These are phyloP conservation scores for Epicauta chinensis DNA, from an alignment of 1,140 invertebrate genomes.

Conservation along the genomic window DNA sequence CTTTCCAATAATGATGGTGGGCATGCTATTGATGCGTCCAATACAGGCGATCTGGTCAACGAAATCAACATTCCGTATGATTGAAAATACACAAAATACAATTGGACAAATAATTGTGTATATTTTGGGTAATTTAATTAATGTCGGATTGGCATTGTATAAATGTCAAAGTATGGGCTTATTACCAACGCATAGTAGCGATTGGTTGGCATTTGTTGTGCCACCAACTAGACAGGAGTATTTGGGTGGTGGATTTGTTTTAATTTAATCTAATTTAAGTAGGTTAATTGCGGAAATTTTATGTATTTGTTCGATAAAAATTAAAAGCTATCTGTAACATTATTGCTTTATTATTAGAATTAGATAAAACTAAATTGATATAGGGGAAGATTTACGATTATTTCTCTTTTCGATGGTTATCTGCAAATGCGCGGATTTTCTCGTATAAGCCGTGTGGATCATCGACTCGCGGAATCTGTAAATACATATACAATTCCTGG, in stretches of 20 bases:
- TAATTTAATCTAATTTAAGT: conserved; percentile 46
- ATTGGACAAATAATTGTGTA: conserved; percentile 91
- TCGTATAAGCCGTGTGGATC: conserved; percentile 65
- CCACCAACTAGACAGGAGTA: conserved; percentile 82
- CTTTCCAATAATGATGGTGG: conserved; percentile 99
- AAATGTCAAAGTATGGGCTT: conserved; percentile 99
- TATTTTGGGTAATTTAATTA: conserved; percentile 90
- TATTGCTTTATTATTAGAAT: conserved; percentile 3
- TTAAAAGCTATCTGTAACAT: background rate
- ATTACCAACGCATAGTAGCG: conserved; percentile 93
- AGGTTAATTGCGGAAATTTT: conserved; percentile 4
- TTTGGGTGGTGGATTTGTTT: conserved; percentile 75
- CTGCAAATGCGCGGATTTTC: conserved; percentile 60
- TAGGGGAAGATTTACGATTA: conserved; percentile 6
- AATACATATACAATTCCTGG: conserved; percentile 33
- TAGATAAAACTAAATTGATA: background rate
- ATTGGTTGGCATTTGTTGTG: conserved; percentile 98
- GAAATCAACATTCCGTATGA: conserved; percentile 89
- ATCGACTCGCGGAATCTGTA: conserved; percentile 74
- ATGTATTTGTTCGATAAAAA: conserved; percentile 25
- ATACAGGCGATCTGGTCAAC: conserved; percentile 91
- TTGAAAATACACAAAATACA: conserved; percentile 83
- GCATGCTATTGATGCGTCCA: conserved; percentile 94
- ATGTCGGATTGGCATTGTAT: conserved; percentile 89
- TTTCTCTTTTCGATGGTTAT: conserved; percentile 55